phyloP scores from a whole-genome alignment of 2,113 vertebrate species.

The Reinhardtius hippoglossoides region DNA sequence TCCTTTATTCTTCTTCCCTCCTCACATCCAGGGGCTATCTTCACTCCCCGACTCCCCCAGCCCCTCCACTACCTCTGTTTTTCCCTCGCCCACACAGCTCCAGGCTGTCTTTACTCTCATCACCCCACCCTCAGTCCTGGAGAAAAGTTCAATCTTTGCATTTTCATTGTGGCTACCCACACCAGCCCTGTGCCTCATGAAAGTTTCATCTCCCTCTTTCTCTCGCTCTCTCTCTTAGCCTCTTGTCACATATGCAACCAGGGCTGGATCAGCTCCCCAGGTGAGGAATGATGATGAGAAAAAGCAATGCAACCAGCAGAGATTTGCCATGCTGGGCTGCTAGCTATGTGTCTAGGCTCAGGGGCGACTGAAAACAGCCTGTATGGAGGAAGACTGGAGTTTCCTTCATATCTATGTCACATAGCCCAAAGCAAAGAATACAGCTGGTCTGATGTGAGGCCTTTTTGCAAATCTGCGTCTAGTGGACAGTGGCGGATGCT shows the following conservation, averaged over 20 bases:
- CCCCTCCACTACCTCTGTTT: constrained; percentile 7
- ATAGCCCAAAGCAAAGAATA: constrained; percentile 51
- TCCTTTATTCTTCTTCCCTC: constrained; percentile 31
- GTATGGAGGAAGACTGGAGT: constrained; percentile 12
- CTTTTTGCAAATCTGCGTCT: constrained; percentile 56
- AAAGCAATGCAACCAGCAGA: constrained; percentile 58
- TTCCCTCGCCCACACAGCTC: constrained; percentile 19
- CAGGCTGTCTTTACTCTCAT: constrained; percentile 57
- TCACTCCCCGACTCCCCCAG: constrained; percentile 29
- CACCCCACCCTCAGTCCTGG: constrained; percentile 46
- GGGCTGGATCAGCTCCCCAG: constrained; percentile 63
- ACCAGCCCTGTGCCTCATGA: constrained; percentile 67
- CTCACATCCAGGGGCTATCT: constrained; percentile 50
- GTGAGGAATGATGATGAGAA: constrained; percentile 78
- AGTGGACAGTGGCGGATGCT: constrained; percentile 15
- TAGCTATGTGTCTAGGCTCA: constrained; percentile 28
- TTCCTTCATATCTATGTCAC: constrained; percentile 62
- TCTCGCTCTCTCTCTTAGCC: constrained; percentile 14
- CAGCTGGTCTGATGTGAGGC: constrained; percentile 53
- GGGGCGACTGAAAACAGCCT: constrained; percentile 57
- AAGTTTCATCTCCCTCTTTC: constrained; percentile 69
- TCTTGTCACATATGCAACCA: constrained; percentile 54
- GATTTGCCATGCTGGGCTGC: constrained; percentile 58
- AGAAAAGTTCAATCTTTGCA: constrained; percentile 80
- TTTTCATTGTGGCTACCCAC: constrained; percentile 72